Percentiles rank a stretch among this genome's conserved stretches.
phyloP scores from a whole-genome alignment of 2,888 invertebrate species.

The Suillia variegata region DNA sequence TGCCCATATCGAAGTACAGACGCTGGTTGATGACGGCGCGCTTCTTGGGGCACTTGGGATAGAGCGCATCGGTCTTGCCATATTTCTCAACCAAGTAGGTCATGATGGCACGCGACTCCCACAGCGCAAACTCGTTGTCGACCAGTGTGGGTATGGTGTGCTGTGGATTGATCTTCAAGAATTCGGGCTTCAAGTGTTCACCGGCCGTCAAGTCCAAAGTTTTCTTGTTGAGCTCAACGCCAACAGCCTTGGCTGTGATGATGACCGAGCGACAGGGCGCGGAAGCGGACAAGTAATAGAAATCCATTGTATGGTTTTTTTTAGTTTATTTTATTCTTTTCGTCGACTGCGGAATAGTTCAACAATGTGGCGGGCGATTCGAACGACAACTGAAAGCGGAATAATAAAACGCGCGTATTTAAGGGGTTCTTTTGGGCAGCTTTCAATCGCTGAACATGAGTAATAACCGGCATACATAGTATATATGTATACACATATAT shows the following conservation, averaged over 20 bases:
- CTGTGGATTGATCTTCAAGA: conserved; percentile 78
- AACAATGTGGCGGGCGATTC: no score
- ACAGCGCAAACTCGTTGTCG: conserved; percentile 80
- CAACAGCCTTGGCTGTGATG: conserved; percentile 70
- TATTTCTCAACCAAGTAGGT: conserved; percentile 81
- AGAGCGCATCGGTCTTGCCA: conserved; percentile 75
- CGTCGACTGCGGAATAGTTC: no score
- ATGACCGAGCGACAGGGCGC: conserved; percentile 71
- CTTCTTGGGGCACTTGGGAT: conserved; percentile 77
- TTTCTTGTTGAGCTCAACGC: conserved; percentile 71
- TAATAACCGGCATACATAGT: no score
- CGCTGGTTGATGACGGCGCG: conserved; percentile 79
- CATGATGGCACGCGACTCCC: conserved; percentile 86
- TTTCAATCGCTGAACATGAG: no score
- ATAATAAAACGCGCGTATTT: no score
- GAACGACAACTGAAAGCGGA: neutral
- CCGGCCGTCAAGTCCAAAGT: conserved; percentile 66
- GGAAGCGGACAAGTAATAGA: conserved; percentile 70
- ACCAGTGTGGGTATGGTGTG: conserved; percentile 83
- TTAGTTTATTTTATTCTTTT: neutral
- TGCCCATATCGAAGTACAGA: conserved; percentile 80
- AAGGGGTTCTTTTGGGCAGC: no score
- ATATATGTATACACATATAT: no score
- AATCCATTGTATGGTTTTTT: conserved; percentile 62
- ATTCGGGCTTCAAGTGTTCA: conserved; percentile 74